Percentiles rank a stretch among this genome's conserved stretches.
These are phyloP conservation scores for Campoplex nolae DNA, from an alignment of 2,888 invertebrate genomes.

Conservation along the genomic window DNA sequence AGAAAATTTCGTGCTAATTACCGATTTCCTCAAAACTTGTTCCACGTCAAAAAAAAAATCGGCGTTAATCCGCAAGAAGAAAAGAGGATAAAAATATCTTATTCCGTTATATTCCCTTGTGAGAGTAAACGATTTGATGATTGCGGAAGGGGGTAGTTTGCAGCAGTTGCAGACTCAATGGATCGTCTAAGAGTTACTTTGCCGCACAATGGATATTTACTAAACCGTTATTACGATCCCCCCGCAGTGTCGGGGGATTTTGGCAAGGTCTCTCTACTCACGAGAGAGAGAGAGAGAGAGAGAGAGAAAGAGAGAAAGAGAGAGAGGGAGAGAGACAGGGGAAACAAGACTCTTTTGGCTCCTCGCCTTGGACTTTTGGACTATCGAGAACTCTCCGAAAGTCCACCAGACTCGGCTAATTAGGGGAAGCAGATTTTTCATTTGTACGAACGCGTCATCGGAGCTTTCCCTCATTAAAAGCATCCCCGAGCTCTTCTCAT, in stretches of 20 bases:
- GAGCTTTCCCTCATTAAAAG: conserved; percentile 76
- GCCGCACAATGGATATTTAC: conserved; percentile 34
- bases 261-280: conserved; percentile 6
- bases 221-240: conserved; percentile 23
- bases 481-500: conserved; percentile 35
- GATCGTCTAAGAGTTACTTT: conserved; percentile 38
- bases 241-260: conserved; percentile 8
- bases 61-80: neutral
- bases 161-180: conserved; percentile 17
- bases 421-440: conserved; percentile 78
- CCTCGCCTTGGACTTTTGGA: conserved; percentile 61
- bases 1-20: neutral
- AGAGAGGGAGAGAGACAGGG: neutral
- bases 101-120: neutral
- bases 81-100: neutral
- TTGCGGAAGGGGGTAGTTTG: neutral
- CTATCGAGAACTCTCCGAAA: conserved; percentile 30
- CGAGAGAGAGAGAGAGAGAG: neutral
- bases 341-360: conserved; percentile 36
- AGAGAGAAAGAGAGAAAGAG: neutral
- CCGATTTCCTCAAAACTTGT: neutral
- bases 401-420: conserved; percentile 72
- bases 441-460: conserved; percentile 73
- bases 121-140: conserved; percentile 13
- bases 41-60: neutral